A percentile compares a stretch with the other conserved stretches of the same genome.
These are phyloP conservation scores for Perodicticus potto DNA, from an alignment of 2,797 vertebrate species.

Conservation along the genomic window DNA sequence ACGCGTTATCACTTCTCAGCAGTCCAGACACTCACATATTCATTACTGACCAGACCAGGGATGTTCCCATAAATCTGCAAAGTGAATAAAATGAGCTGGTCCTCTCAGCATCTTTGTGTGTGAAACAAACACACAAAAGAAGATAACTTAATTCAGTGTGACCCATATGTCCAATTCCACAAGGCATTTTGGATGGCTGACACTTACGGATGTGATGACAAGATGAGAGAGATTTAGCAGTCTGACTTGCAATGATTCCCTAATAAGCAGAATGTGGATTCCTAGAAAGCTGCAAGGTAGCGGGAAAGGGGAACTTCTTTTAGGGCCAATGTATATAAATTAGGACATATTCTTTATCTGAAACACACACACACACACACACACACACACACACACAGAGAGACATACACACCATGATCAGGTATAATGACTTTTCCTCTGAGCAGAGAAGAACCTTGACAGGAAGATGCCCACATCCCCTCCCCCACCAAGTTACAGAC, in stretches of 20 bases:
- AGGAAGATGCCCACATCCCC: conserved; percentile 19
- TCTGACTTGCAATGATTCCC: neutral
- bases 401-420: neutral
- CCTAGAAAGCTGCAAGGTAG: neutral
- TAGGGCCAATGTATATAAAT: conserved; percentile 32
- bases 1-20: neutral
- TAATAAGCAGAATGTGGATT: neutral
- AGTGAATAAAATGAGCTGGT: neutral
- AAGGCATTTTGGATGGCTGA: neutral
- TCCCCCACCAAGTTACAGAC: conserved; percentile 89
- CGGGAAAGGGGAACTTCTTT: neutral
- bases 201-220: neutral
- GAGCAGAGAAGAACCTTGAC: conserved; percentile 59
- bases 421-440: conserved; percentile 60
- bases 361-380: neutral
- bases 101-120: neutral
- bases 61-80: neutral
- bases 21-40: neutral
- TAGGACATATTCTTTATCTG: conserved; percentile 58
- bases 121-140: neutral
- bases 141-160: neutral
- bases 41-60: neutral
- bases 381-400: too few species aligned
- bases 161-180: neutral
- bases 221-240: conserved; percentile 11